Evolutionary conservation across 2,888 invertebrate genomes (phyloP).

Genomic region (Embidobia sp.): DNA sequence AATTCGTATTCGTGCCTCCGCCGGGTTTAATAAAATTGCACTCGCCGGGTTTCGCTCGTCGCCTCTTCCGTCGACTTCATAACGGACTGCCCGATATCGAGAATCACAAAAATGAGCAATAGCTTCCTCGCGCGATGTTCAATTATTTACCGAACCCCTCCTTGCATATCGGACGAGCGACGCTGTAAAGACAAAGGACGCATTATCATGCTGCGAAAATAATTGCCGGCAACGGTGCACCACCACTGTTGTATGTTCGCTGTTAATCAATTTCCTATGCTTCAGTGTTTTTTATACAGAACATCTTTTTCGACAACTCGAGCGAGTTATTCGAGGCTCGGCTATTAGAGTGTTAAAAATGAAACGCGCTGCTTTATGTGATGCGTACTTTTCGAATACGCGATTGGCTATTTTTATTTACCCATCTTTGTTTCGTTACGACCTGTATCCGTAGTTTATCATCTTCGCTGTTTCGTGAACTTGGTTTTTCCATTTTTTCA

Average conservation of each 20-base stretch:
- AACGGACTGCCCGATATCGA: slow-evolving; percentile 64
- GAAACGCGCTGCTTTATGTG: too few relatives aligned
- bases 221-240: slow-evolving; percentile 32
- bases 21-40: slow-evolving; percentile 50
- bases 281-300: too few relatives aligned
- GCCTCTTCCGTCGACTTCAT: slow-evolving; percentile 57
- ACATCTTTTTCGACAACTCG: too few relatives aligned
- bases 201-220: slow-evolving; percentile 42
- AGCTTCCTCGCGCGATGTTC: slow-evolving; percentile 33
- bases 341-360: too few relatives aligned
- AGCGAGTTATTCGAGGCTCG: too few relatives aligned
- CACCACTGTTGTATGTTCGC: not conserved
- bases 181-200: slow-evolving; percentile 51
- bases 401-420: too few relatives aligned
- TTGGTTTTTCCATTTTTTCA: too few relatives aligned
- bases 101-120: slow-evolving; percentile 65
- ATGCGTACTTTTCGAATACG: too few relatives aligned
- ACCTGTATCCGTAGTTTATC: too few relatives aligned
- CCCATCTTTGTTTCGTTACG: too few relatives aligned
- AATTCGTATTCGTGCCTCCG: slow-evolving; percentile 41
- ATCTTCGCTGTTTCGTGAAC: too few relatives aligned
- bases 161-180: slow-evolving; percentile 31
- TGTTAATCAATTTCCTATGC: slow-evolving; percentile 24
- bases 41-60: slow-evolving; percentile 58
- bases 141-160: slow-evolving; percentile 56